A percentile compares a stretch with the other conserved stretches of the same genome.
Evolutionary conservation across 2,797 vertebrate genomes (phyloP).

Genomic region (Decapterus maruadsi): DNA sequence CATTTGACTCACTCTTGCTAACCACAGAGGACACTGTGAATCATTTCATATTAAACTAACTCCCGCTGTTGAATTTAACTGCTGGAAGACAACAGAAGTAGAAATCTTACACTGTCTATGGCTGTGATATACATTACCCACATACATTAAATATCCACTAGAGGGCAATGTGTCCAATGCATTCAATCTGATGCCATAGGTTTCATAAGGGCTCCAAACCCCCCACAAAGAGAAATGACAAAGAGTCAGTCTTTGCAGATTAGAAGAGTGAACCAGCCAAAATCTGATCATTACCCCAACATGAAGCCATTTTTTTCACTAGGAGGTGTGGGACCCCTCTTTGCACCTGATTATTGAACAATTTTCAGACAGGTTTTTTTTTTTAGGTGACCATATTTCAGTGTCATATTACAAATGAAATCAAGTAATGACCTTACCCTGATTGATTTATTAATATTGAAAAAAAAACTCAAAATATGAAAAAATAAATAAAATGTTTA

Average conservation of each 20-base stretch:
- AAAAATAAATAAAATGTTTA: neutral
- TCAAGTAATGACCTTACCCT: constrained; percentile 4
- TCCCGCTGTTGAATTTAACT: constrained; percentile 1
- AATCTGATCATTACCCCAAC: constrained; percentile 56
- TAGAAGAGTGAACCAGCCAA: constrained; percentile 49
- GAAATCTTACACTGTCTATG: neutral
- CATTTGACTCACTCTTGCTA: neutral
- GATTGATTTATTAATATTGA: constrained; percentile 3
- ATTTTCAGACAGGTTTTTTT: neutral
- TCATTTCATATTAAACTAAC: constrained; percentile 6
- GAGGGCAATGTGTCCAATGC: constrained; percentile 85
- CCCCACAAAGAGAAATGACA: constrained; percentile 82
- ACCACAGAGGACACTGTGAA: constrained; percentile 7
- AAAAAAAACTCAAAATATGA: constrained; percentile 7
- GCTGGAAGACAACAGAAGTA: neutral
- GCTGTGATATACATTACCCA: constrained; percentile 25
- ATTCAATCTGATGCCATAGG: constrained; percentile 71
- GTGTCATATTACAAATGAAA: constrained; percentile 31
- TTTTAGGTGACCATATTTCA: constrained; percentile 4
- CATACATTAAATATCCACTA: constrained; percentile 72
- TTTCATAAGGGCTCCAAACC: constrained; percentile 69
- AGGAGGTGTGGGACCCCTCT: constrained; percentile 16
- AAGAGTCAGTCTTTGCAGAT: constrained; percentile 65
- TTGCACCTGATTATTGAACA: constrained; percentile 14
- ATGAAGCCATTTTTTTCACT: neutral